A percentile compares a stretch with the other conserved stretches of the same genome.
phyloP scores from a whole-genome alignment of 2,888 invertebrate species.

The Agrilus cyanescens region DNA sequence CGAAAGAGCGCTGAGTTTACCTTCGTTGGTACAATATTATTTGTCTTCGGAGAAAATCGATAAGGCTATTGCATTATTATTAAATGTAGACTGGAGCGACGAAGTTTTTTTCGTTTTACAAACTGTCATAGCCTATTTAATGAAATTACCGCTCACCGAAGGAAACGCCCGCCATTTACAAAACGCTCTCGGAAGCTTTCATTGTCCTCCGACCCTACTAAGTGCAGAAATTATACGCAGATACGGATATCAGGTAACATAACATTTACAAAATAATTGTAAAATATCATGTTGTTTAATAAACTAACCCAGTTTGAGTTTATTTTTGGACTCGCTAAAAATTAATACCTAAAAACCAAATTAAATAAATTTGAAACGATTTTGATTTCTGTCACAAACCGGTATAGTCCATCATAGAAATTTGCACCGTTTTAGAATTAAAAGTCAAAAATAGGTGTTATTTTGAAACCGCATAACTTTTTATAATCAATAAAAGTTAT shows the following conservation, averaged over 20 bases:
- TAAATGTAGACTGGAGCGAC: constrained; percentile 60
- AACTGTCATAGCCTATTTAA: constrained; percentile 54
- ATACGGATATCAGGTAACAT: constrained; percentile 48
- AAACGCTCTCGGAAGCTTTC: constrained; percentile 70
- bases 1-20: constrained; percentile 25
- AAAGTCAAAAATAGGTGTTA: too few species aligned
- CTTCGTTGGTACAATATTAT: constrained; percentile 39
- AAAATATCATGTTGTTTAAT: constrained; percentile 11
- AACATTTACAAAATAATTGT: background rate
- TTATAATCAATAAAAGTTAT: too few species aligned
- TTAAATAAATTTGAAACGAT: background rate
- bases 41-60: constrained; percentile 51
- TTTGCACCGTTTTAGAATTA: too few species aligned
- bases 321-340: too few species aligned
- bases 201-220: constrained; percentile 54
- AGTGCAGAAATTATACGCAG: constrained; percentile 57
- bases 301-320: too few species aligned
- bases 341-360: too few species aligned
- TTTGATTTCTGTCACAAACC: background rate
- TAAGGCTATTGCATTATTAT: constrained; percentile 53
- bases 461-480: too few species aligned
- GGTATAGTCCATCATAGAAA: too few species aligned
- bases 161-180: constrained; percentile 56
- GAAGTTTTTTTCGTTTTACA: constrained; percentile 65
- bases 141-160: constrained; percentile 45